Conservation (phyloP, 2,797 vertebrate genomes). For the Brotogeris chrysoptera region DNA sequence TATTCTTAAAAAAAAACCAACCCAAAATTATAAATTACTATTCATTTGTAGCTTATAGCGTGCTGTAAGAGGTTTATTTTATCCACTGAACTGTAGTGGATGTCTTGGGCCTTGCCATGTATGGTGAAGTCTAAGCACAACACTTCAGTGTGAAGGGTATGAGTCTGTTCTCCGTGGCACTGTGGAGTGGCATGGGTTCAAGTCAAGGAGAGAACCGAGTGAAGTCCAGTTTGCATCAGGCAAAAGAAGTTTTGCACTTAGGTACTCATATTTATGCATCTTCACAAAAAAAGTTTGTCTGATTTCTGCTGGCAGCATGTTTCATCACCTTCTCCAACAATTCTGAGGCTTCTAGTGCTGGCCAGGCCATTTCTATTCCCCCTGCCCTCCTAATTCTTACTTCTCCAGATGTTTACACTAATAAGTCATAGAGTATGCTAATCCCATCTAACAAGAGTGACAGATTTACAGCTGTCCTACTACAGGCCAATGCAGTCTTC, state of each 20-base stretch:
- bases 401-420: neutral
- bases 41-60: neutral
- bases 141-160: neutral
- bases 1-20: neutral
- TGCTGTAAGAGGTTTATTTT: neutral
- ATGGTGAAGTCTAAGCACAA: neutral
- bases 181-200: neutral
- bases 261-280: neutral
- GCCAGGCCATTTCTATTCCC: neutral
- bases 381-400: neutral
- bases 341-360: neutral
- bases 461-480: neutral
- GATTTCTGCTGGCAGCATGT: neutral
- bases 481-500: neutral
- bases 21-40: neutral
- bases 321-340: neutral
- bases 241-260: neutral
- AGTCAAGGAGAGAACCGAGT: neutral
- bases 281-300: neutral
- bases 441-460: neutral
- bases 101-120: neutral
- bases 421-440: neutral
- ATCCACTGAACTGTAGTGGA: neutral
- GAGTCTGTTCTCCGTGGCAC: neutral
- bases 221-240: neutral